Evolutionary conservation across 1,140 invertebrate species (phyloP).

Genomic region (Calephelis virginiensis): DNA sequence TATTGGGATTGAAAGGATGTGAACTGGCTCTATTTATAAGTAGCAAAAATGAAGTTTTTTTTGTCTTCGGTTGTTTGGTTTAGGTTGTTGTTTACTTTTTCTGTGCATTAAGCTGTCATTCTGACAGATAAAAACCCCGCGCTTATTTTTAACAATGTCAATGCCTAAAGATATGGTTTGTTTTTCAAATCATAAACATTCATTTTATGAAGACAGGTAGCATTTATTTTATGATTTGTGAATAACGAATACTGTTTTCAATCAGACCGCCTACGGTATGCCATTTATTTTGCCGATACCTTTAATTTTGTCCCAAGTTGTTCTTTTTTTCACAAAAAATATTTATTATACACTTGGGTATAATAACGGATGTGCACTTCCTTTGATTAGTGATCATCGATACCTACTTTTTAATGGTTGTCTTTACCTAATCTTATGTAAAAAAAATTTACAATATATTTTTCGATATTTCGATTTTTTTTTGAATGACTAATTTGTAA

Average conservation of each 20-base stretch:
- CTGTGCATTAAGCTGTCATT: neutral
- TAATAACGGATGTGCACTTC: neutral
- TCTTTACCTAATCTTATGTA: too few relatives aligned
- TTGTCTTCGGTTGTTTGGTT: too few relatives aligned
- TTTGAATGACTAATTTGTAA: too few relatives aligned
- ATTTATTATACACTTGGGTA: neutral
- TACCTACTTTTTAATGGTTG: too few relatives aligned
- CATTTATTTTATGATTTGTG: conserved; percentile 11
- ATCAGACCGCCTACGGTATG: neutral
- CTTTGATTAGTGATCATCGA: too few relatives aligned
- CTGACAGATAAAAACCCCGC: neutral
- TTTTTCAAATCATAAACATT: conserved; percentile 7
- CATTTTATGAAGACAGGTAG: conserved; percentile 11
- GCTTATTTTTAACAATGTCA: neutral
- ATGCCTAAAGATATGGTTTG: neutral
- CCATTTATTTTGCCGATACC: neutral
- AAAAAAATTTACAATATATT: too few relatives aligned
- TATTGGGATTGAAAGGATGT: too few relatives aligned
- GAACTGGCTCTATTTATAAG: too few relatives aligned
- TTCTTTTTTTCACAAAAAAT: neutral
- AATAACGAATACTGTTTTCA: neutral
- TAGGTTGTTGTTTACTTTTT: too few relatives aligned
- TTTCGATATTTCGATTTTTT: too few relatives aligned
- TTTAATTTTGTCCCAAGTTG: neutral
- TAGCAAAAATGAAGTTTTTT: too few relatives aligned